phyloP scores from a whole-genome alignment of 2,888 invertebrate genomes.

The Rotaria sp. region DNA sequence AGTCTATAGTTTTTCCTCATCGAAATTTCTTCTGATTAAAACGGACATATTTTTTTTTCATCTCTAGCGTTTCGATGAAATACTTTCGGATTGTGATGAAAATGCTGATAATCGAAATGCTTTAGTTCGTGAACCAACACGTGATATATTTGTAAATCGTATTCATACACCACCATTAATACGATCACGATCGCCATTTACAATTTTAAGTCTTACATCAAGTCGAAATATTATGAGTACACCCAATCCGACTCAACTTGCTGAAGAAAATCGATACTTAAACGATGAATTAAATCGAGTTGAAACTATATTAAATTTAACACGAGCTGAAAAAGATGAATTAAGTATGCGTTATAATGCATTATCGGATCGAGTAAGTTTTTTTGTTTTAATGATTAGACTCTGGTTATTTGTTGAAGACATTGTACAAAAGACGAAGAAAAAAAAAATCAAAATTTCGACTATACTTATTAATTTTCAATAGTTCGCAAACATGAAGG shows the following conservation, averaged over 20 bases:
- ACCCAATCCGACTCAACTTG: conserved; percentile 42
- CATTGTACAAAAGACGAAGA: not conserved
- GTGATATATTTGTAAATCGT: not conserved
- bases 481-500: not conserved
- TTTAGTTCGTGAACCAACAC: not conserved
- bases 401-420: not conserved
- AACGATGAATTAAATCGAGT: conserved; percentile 55
- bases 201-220: not conserved
- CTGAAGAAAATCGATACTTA: conserved; percentile 55
- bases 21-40: not conserved
- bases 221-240: not conserved
- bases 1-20: too few species aligned
- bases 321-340: conserved; percentile 56
- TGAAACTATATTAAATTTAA: conserved; percentile 54
- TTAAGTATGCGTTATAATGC: conserved; percentile 57
- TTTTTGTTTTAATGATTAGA: not conserved
- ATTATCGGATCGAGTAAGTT: conserved; percentile 56
- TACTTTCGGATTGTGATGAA: not conserved
- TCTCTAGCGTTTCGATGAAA: not conserved
- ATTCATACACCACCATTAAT: not conserved
- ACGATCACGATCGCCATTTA: not conserved
- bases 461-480: not conserved
- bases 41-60: not conserved
- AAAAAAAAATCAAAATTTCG: not conserved
- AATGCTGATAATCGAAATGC: not conserved